A percentile compares a stretch with the other conserved stretches of the same genome.
Conservation (phyloP, 1,140 invertebrate genomes). For the Monochamus saltuarius region DNA sequence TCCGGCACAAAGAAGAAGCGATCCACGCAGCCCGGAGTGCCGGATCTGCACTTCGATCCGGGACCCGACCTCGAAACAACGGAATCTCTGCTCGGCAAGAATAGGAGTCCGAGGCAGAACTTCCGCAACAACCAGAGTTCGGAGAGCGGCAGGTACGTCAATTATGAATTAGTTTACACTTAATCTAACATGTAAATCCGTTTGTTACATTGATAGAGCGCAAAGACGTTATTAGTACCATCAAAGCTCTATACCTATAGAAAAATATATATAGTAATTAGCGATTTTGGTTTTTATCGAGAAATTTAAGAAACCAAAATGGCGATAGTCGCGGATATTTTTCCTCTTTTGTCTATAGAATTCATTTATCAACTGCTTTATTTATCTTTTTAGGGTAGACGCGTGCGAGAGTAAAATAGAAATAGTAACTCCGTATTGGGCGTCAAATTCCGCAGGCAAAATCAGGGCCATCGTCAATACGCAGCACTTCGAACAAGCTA, state of each 20-base stretch:
- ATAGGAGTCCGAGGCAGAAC: constrained; percentile 57
- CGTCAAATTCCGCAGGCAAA: constrained; percentile 87
- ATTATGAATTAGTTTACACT: no score
- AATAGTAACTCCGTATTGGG: constrained; percentile 92
- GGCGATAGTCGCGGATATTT: not conserved
- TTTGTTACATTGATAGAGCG: no score
- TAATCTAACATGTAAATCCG: no score
- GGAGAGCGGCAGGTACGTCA: constrained; percentile 65
- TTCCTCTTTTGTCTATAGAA: not conserved
- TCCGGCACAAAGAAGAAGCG: constrained; percentile 54
- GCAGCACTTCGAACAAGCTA: constrained; percentile 91
- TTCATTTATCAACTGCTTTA: not conserved
- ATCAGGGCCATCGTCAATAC: constrained; percentile 90
- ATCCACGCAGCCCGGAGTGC: constrained; percentile 57
- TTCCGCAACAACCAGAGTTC: constrained; percentile 57
- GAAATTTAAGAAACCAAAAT: no score
- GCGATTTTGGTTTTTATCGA: no score
- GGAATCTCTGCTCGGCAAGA: constrained; percentile 54
- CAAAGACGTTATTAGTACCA: no score
- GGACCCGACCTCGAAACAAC: constrained; percentile 43
- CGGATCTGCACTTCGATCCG: constrained; percentile 53
- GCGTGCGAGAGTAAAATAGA: constrained; percentile 90
- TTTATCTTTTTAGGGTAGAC: constrained; percentile 66
- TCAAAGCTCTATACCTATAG: no score
- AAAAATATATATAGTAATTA: no score